A percentile compares a stretch with the other conserved stretches of the same genome.
Evolutionary conservation across 2,113 vertebrate genomes (phyloP).

Genomic region (Heterocephalus glaber): DNA sequence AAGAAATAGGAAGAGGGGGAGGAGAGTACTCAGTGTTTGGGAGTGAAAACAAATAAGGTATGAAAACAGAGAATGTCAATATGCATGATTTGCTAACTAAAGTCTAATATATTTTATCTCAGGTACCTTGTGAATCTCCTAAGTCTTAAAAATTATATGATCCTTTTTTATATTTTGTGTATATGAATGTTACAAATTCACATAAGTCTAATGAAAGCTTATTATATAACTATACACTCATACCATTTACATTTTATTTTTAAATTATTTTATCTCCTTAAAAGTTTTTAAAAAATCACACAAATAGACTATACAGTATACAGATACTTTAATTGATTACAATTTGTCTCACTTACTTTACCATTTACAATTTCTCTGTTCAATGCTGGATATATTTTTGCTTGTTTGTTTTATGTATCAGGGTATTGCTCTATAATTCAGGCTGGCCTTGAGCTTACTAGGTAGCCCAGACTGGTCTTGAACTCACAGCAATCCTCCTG

Average conservation of each 20-base stretch:
- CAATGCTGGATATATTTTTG: background rate
- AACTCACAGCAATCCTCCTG: too few relatives aligned
- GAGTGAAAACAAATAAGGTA: background rate
- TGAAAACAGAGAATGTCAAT: background rate
- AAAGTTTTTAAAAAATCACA: background rate
- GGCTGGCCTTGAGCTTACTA: too few relatives aligned
- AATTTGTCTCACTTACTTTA: background rate
- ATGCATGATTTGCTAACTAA: background rate
- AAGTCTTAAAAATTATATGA: background rate
- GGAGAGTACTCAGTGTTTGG: background rate
- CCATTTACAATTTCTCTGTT: background rate
- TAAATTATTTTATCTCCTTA: background rate
- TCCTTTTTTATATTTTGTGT: background rate
- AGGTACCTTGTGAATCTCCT: background rate
- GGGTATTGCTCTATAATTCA: too few relatives aligned
- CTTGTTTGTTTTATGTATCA: too few relatives aligned
- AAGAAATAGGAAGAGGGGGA: background rate
- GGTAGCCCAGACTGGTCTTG: too few relatives aligned
- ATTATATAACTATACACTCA: background rate
- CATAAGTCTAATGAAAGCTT: background rate
- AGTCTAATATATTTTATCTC: background rate
- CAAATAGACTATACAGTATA: background rate
- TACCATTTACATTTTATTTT: background rate
- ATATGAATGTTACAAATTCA: background rate
- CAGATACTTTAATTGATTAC: background rate